Evolutionary conservation across 2,113 vertebrate genomes (phyloP).

Genomic region (Siphamia tubifer): DNA sequence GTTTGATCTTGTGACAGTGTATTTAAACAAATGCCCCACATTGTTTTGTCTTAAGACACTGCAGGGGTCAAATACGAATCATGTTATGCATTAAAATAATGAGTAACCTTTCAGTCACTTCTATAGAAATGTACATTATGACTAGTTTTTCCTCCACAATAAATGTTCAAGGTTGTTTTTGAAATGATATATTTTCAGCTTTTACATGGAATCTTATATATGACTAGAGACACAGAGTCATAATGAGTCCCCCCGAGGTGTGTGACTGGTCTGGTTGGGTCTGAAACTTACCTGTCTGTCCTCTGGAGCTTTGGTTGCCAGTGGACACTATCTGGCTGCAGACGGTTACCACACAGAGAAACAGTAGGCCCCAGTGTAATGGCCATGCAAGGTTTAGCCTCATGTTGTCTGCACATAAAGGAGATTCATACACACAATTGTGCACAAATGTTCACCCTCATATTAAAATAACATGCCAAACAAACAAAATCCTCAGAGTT

Average conservation of each 20-base stretch:
- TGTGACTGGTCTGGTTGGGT: constrained; percentile 36
- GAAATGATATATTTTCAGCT: not conserved
- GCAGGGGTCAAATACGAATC: not conserved
- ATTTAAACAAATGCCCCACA: not conserved
- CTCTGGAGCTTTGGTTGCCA: constrained; percentile 80
- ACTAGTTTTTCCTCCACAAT: too few species aligned
- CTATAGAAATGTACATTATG: too few species aligned
- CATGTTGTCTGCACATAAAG: constrained; percentile 44
- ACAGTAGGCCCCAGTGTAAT: constrained; percentile 52
- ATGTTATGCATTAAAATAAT: not conserved
- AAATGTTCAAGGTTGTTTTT: too few species aligned
- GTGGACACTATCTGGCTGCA: constrained; percentile 71
- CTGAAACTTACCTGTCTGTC: constrained; percentile 65
- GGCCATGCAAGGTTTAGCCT: constrained; percentile 26
- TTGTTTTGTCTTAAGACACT: too few species aligned
- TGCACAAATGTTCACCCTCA: not conserved
- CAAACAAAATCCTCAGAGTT: not conserved
- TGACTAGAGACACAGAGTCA: constrained; percentile 60
- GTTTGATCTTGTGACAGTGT: not conserved
- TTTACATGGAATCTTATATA: not conserved
- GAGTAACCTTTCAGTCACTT: too few species aligned
- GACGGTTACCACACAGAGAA: constrained; percentile 58
- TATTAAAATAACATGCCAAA: not conserved
- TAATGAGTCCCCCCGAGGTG: constrained; percentile 73
- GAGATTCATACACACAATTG: not conserved